A percentile compares a stretch with the other conserved stretches of the same genome.
These are phyloP conservation scores for Apamea crenata DNA, from an alignment of 2,888 invertebrate genomes.

Conservation along the genomic window DNA sequence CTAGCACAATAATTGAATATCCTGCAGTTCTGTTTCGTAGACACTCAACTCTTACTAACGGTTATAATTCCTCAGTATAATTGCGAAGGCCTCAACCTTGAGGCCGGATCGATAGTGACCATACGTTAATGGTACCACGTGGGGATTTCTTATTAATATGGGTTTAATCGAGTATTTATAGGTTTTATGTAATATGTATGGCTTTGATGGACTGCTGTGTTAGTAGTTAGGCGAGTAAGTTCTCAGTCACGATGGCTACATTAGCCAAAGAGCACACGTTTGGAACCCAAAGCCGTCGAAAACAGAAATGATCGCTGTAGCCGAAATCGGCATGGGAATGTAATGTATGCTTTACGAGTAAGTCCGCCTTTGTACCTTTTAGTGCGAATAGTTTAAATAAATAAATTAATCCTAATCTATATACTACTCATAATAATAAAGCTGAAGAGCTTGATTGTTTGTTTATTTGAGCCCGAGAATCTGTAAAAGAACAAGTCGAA, in stretches of 20 bases:
- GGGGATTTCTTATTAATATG: constrained; percentile 16
- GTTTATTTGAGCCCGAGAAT: too few relatives aligned
- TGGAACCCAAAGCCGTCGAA: neutral
- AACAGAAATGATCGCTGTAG: neutral
- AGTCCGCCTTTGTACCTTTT: too few relatives aligned
- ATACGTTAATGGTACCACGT: constrained; percentile 7
- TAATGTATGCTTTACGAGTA: too few relatives aligned
- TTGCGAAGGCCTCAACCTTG: constrained; percentile 39
- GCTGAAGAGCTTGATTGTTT: too few relatives aligned
- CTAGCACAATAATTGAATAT: neutral
- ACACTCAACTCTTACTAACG: neutral
- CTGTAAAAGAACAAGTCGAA: too few relatives aligned
- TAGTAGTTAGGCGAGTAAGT: neutral
- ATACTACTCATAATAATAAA: too few relatives aligned
- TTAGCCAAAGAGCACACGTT: neutral
- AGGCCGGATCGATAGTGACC: constrained; percentile 36
- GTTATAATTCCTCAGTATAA: constrained; percentile 31
- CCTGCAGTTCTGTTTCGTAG: neutral
- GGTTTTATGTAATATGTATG: neutral
- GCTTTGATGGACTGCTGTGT: neutral
- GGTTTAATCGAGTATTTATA: constrained; percentile 30
- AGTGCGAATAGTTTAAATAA: too few relatives aligned
- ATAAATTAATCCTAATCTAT: too few relatives aligned
- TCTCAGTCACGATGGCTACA: neutral
- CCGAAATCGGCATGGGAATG: too few relatives aligned